These are phyloP conservation scores for Nibea albiflora DNA, from an alignment of 2,113 vertebrate genomes.

Conservation along the genomic window DNA sequence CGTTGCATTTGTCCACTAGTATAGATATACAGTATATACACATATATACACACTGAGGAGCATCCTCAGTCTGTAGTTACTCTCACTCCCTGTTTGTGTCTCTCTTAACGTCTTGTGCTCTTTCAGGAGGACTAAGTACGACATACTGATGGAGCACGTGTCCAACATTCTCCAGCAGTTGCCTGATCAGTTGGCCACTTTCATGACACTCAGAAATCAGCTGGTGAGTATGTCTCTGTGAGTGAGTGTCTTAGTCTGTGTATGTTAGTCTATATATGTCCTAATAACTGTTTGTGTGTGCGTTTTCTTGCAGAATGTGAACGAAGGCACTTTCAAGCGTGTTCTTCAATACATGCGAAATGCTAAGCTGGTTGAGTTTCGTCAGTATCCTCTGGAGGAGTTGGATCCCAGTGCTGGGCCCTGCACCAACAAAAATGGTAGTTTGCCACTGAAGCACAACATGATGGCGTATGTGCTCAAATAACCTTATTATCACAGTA, in stretches of 20 bases:
- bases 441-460: not conserved
- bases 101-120: conserved; percentile 22
- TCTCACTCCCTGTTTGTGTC: not conserved
- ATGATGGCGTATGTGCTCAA: not conserved
- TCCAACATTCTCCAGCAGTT: conserved; percentile 85
- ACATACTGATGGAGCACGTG: conserved; percentile 92
- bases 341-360: conserved; percentile 90
- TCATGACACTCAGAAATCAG: conserved; percentile 86
- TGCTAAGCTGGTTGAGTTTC: conserved; percentile 87
- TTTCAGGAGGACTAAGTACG: conserved; percentile 92
- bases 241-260: not conserved
- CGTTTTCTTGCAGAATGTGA: conserved; percentile 83
- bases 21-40: too few species aligned
- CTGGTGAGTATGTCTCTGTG: conserved; percentile 85
- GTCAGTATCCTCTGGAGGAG: conserved; percentile 87
- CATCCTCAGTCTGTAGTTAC: not conserved
- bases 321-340: conserved; percentile 88
- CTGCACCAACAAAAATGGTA: conserved; percentile 92
- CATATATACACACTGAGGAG: too few species aligned
- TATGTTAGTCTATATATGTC: not conserved
- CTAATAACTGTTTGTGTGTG: not conserved
- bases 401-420: conserved; percentile 87
- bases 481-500: not conserved
- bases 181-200: conserved; percentile 82
- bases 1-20: too few species aligned